Conservation (phyloP, 1,140 invertebrate species). For the Dendroctonus ponderosae region DNA sequence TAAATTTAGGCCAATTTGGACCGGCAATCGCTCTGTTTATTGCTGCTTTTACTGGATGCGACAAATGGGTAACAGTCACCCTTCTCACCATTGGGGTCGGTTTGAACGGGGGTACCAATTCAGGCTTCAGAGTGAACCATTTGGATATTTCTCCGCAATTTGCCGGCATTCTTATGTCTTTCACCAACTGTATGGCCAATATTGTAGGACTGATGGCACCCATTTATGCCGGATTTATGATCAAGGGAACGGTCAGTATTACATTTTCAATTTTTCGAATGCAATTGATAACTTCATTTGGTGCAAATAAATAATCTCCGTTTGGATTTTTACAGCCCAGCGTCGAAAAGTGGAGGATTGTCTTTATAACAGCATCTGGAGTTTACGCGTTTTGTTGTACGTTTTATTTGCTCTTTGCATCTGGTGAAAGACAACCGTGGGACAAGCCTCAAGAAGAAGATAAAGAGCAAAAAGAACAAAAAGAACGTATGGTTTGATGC, state of each 20-base stretch:
- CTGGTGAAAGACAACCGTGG: constrained; percentile 72
- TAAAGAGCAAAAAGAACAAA: constrained; percentile 37
- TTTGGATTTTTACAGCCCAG: constrained; percentile 59
- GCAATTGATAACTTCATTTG: no score
- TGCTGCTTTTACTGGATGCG: constrained; percentile 79
- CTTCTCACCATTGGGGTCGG: constrained; percentile 77
- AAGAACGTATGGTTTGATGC: constrained; percentile 32
- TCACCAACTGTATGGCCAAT: constrained; percentile 90
- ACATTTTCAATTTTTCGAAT: no score
- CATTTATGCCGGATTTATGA: constrained; percentile 74
- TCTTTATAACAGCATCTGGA: constrained; percentile 71
- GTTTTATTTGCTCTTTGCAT: constrained; percentile 70
- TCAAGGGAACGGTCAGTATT: constrained; percentile 63
- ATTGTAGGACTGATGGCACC: constrained; percentile 85
- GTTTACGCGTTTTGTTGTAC: constrained; percentile 65
- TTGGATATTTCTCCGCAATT: constrained; percentile 88
- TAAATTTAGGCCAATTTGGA: constrained; percentile 67
- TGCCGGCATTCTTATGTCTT: constrained; percentile 88
- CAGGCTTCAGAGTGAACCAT: constrained; percentile 87
- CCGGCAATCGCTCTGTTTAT: constrained; percentile 71
- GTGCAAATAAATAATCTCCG: no score
- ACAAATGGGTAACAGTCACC: constrained; percentile 69
- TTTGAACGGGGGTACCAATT: constrained; percentile 80
- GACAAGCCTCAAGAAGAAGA: constrained; percentile 56
- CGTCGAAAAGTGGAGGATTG: constrained; percentile 72